These are phyloP conservation scores for Macrotus californicus DNA, from an alignment of 2,113 vertebrate species.

Conservation along the genomic window DNA sequence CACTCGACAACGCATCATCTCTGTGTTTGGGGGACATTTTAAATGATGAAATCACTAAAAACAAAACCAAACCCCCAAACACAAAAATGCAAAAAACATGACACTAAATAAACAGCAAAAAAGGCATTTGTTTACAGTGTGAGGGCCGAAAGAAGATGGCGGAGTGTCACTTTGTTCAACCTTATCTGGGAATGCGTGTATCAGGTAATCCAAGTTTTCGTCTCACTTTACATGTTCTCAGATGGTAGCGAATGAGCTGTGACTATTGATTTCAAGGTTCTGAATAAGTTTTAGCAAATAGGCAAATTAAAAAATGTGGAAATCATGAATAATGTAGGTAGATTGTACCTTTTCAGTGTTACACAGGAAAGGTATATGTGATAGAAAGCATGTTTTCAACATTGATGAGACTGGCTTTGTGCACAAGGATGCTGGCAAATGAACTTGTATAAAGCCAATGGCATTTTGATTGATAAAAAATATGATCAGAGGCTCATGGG, in stretches of 20 bases:
- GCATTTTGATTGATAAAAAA: background rate
- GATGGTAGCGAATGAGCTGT: background rate
- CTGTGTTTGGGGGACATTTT: background rate
- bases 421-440: background rate
- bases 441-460: background rate
- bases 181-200: background rate
- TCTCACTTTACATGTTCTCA: background rate
- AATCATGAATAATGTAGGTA: background rate
- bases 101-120: background rate
- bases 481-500: background rate
- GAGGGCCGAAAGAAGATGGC: background rate
- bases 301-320: background rate
- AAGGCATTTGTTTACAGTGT: background rate
- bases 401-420: background rate
- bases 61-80: background rate
- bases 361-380: background rate
- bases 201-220: background rate
- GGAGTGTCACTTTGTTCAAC: background rate
- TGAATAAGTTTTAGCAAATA: background rate
- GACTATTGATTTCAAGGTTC: background rate
- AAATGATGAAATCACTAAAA: background rate
- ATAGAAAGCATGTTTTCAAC: background rate
- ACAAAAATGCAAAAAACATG: background rate
- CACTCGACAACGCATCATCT: background rate
- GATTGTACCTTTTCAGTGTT: background rate